These are phyloP conservation scores for Nycticorax nycticorax DNA, from an alignment of 2,113 vertebrate genomes.

Conservation along the genomic window DNA sequence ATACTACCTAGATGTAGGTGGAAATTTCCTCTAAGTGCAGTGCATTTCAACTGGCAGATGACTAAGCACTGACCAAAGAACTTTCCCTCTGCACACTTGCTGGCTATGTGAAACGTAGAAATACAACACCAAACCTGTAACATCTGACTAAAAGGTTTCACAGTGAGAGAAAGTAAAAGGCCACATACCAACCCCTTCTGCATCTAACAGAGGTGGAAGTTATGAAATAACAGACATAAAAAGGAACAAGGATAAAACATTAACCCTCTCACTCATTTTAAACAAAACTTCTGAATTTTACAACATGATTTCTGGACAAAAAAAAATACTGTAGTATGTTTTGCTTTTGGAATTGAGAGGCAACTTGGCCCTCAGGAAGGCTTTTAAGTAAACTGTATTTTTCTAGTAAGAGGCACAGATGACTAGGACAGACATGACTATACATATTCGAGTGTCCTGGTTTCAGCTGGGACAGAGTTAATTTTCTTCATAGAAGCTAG, in stretches of 20 bases:
- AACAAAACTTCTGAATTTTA: neutral
- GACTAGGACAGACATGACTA: neutral
- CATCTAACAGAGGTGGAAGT: neutral
- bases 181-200: neutral
- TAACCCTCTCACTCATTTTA: neutral
- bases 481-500: no score
- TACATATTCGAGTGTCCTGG: accelerated
- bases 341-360: neutral
- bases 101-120: neutral
- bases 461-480: no score
- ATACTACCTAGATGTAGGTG: neutral
- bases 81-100: neutral
- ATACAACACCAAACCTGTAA: neutral
- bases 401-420: neutral
- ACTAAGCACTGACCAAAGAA: neutral
- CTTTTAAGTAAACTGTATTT: neutral
- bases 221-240: neutral
- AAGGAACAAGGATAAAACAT: neutral
- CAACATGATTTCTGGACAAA: neutral
- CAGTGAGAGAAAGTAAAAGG: neutral
- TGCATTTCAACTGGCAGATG: neutral
- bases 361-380: neutral
- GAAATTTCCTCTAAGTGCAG: neutral
- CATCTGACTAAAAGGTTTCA: neutral
- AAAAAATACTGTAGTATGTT: neutral